Evolutionary conservation across 2,797 vertebrate genomes (phyloP).

Genomic region (Malacoraja senta): DNA sequence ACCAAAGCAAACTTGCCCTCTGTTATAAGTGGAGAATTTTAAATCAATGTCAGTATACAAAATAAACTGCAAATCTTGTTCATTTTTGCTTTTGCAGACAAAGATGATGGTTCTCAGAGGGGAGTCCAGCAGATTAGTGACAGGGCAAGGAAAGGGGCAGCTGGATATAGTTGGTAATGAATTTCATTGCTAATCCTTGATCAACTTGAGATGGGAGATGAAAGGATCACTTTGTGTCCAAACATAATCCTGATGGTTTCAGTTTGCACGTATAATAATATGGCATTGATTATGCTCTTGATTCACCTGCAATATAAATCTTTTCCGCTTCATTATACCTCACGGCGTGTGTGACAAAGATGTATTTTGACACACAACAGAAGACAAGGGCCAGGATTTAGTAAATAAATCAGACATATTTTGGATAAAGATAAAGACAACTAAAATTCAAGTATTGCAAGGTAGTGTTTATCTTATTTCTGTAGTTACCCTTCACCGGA

Average conservation of each 20-base stretch:
- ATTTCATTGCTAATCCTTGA: not conserved
- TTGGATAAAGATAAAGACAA: not conserved
- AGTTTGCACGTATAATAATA: not conserved
- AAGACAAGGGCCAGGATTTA: not conserved
- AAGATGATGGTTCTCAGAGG: not conserved
- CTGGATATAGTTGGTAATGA: not conserved
- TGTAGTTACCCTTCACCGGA: not conserved
- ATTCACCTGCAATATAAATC: not conserved
- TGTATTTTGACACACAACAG: not conserved
- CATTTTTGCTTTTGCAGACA: not conserved
- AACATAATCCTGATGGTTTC: not conserved
- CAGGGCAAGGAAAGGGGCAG: not conserved
- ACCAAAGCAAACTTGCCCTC: not conserved
- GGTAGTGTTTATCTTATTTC: not conserved
- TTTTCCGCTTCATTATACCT: not conserved
- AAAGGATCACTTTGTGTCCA: not conserved
- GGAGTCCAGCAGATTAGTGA: not conserved
- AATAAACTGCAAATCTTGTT: slow-evolving; percentile 5
- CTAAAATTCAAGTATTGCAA: not conserved
- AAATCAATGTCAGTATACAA: not conserved
- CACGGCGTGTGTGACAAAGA: too few relatives aligned
- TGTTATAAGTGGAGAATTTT: not conserved
- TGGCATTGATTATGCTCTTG: not conserved
- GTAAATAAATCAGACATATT: not conserved
- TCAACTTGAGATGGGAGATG: not conserved